These are phyloP conservation scores for Drosophila pegasa DNA, from an alignment of 2,888 invertebrate genomes.

Conservation along the genomic window DNA sequence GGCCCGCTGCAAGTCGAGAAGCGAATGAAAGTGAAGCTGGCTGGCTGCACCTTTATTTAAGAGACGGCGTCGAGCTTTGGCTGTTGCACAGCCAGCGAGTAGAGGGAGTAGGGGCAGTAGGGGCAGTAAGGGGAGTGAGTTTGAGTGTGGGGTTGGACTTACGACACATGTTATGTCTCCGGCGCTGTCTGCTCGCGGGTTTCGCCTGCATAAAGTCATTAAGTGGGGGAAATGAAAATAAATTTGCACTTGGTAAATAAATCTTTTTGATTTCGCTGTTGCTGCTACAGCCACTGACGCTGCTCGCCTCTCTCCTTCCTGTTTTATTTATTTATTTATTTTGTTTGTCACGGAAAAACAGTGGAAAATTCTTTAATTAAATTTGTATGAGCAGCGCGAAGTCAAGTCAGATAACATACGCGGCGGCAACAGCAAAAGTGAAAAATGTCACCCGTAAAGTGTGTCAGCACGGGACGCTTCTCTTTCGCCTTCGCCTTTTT, in stretches of 20 bases:
- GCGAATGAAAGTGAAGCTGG: conserved; percentile 53
- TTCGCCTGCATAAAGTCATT: conserved; percentile 72
- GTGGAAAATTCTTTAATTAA: conserved; percentile 69
- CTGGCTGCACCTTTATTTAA: conserved; percentile 66
- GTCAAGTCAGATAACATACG: conserved; percentile 49
- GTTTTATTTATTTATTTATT: conserved; percentile 18
- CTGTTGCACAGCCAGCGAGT: conserved; percentile 38
- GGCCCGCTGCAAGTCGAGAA: conserved; percentile 33
- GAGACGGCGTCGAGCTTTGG: conserved; percentile 39
- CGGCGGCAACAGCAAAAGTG: conserved; percentile 29
- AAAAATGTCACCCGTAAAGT: conserved; percentile 51
- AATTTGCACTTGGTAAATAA: conserved; percentile 79
- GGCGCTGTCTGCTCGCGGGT: conserved; percentile 24
- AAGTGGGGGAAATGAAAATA: conserved; percentile 74
- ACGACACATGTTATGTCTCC: conserved; percentile 43
- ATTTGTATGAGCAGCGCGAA: conserved; percentile 58
- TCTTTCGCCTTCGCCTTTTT: conserved; percentile 4
- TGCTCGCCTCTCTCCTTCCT: conserved; percentile 15
- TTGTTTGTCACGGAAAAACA: conserved; percentile 39
- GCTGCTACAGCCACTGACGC: neutral
- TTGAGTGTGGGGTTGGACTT: conserved; percentile 3
- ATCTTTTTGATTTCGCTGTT: conserved; percentile 71
- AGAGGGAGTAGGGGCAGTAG: neutral
- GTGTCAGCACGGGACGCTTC: conserved; percentile 26
- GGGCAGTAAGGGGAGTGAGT: too few relatives aligned